Conservation (phyloP, 2,113 vertebrate genomes). For the Heterotis niloticus region DNA sequence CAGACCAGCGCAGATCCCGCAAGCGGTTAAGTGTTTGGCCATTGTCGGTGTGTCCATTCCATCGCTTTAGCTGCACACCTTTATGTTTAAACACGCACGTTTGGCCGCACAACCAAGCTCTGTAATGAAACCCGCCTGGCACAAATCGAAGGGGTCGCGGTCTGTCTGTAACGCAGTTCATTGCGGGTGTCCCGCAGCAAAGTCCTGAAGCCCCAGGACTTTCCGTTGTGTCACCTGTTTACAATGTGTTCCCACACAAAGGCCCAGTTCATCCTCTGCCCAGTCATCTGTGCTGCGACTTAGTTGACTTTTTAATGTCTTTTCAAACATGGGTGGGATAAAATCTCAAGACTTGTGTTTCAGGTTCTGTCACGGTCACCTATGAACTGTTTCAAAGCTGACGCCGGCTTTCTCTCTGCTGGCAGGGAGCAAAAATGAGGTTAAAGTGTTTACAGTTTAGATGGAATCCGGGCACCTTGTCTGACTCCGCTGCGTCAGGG, state of each 20-base stretch:
- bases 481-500: neutral
- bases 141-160: too few species aligned
- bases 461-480: neutral
- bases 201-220: neutral
- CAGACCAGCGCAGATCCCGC: too few species aligned
- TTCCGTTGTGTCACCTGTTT: neutral
- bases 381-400: neutral
- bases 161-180: too few species aligned
- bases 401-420: neutral
- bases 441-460: neutral
- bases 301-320: slow-evolving; percentile 12
- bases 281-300: neutral
- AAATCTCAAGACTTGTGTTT: slow-evolving; percentile 19
- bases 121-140: too few species aligned
- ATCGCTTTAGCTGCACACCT: too few species aligned
- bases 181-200: too few species aligned
- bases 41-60: too few species aligned
- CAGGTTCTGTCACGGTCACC: neutral
- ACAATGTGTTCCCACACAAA: slow-evolving; percentile 3
- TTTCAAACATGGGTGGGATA: slow-evolving; percentile 9
- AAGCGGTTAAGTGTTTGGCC: too few species aligned
- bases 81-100: too few species aligned
- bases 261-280: neutral
- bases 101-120: too few species aligned
- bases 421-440: neutral